Evolutionary conservation across 2,797 vertebrate genomes (phyloP).

Genomic region (Acanthurus leucopareius): DNA sequence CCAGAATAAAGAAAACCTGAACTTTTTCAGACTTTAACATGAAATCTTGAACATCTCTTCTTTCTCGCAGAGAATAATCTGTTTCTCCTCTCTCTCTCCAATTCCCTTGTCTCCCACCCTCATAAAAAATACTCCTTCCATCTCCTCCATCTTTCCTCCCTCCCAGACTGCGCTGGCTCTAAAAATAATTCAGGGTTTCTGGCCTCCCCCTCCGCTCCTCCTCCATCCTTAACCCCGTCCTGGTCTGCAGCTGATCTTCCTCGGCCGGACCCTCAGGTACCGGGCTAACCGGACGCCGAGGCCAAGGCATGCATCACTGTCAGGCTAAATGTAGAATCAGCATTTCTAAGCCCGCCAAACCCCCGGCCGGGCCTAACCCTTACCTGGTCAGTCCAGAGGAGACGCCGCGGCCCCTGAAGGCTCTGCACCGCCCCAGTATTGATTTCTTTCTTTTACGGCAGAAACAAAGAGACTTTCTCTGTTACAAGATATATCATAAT

Average conservation of each 20-base stretch:
- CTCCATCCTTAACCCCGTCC: constrained; percentile 62
- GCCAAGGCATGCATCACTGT: constrained; percentile 86
- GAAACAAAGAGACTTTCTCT: constrained; percentile 89
- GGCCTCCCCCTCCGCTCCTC: constrained; percentile 36
- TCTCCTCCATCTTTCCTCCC: constrained; percentile 68
- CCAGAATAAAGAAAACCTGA: not conserved
- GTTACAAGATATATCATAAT: constrained; percentile 92
- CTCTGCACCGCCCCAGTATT: constrained; percentile 78
- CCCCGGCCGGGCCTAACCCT: constrained; percentile 62
- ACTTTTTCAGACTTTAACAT: not conserved
- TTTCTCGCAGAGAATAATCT: constrained; percentile 8
- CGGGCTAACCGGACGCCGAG: constrained; percentile 57
- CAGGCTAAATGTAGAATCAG: constrained; percentile 86
- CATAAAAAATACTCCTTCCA: constrained; percentile 44
- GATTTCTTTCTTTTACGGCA: constrained; percentile 83
- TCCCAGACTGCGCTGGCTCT: constrained; percentile 64
- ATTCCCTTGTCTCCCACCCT: constrained; percentile 39
- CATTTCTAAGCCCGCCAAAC: constrained; percentile 77
- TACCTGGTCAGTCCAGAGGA: constrained; percentile 67
- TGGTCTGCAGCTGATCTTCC: constrained; percentile 78
- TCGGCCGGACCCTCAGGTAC: constrained; percentile 76
- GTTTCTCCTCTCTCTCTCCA: constrained; percentile 22
- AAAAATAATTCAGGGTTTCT: constrained; percentile 65
- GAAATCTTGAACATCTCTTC: not conserved
- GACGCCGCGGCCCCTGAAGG: constrained; percentile 54